Percentiles rank a stretch among this genome's conserved stretches.
phyloP scores from a whole-genome alignment of 2,888 invertebrate species.

The Drepanosiphum platanoidis region DNA sequence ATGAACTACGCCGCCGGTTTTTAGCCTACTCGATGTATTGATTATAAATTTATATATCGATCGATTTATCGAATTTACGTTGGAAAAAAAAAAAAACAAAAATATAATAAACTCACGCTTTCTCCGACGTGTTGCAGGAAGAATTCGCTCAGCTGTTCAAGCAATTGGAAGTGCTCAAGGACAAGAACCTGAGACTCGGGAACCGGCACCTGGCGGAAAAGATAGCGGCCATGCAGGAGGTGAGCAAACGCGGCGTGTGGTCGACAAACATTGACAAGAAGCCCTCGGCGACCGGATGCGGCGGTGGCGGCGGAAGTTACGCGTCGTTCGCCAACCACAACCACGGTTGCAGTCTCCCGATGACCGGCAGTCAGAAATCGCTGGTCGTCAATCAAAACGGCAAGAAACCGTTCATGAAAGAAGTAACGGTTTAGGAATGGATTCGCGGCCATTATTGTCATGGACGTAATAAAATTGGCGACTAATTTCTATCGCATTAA shows the following conservation, averaged over 20 bases:
- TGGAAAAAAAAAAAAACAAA: no score
- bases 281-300: constrained; percentile 63
- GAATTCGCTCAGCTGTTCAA: constrained; percentile 83
- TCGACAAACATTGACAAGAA: constrained; percentile 67
- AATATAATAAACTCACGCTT: no score
- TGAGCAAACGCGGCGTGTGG: constrained; percentile 69
- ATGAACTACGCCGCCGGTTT: no score
- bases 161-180: constrained; percentile 82
- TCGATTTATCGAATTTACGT: no score
- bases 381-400: constrained; percentile 83
- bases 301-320: constrained; percentile 61
- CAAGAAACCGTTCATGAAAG: constrained; percentile 83
- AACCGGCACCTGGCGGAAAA: constrained; percentile 79
- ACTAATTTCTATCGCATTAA: no score
- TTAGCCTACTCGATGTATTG: no score
- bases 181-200: constrained; percentile 79
- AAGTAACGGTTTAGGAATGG: constrained; percentile 75
- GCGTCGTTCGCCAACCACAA: constrained; percentile 63
- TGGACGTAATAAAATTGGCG: no score
- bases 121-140: constrained; percentile 73
- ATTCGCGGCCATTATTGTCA: neutral
- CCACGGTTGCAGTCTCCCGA: constrained; percentile 68
- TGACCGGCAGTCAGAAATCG: constrained; percentile 69
- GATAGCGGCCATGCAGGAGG: constrained; percentile 85
- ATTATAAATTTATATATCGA: no score